Percentiles rank a stretch among this genome's conserved stretches.
phyloP scores from a whole-genome alignment of 2,113 vertebrate genomes.

The Passer montanus region DNA sequence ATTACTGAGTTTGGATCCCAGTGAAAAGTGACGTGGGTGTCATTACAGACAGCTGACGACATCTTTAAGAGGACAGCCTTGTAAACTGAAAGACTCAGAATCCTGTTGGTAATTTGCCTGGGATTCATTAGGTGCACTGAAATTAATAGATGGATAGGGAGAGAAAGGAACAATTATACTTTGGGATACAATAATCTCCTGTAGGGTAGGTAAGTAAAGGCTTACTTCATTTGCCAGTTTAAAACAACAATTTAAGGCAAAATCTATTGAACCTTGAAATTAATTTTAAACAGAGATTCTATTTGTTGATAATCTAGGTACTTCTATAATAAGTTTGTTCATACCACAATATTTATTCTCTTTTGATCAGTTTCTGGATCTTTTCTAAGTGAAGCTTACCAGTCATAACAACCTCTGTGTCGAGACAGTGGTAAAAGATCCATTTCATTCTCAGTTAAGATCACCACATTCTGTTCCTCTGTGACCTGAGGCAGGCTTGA shows the following conservation, averaged over 20 bases:
- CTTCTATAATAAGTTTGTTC: not conserved
- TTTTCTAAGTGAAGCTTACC: conserved; percentile 9
- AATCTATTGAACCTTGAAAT: not conserved
- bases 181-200: not conserved
- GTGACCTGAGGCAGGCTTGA: conserved; percentile 52
- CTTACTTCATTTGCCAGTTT: not conserved
- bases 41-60: not conserved
- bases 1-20: conserved; percentile 25
- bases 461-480: conserved; percentile 47
- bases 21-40: not conserved
- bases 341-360: not conserved
- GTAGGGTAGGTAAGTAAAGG: not conserved
- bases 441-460: conserved; percentile 57
- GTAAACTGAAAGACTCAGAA: not conserved
- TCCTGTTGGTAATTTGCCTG: not conserved
- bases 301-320: not conserved
- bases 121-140: not conserved
- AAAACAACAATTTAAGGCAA: not conserved
- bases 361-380: conserved; percentile 42
- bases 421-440: conserved; percentile 58
- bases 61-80: not conserved
- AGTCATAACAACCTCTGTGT: conserved; percentile 44
- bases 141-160: not conserved
- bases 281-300: not conserved
- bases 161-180: not conserved